Conservation (phyloP, 2,113 vertebrate genomes). For the Myiozetetes cayanensis region DNA sequence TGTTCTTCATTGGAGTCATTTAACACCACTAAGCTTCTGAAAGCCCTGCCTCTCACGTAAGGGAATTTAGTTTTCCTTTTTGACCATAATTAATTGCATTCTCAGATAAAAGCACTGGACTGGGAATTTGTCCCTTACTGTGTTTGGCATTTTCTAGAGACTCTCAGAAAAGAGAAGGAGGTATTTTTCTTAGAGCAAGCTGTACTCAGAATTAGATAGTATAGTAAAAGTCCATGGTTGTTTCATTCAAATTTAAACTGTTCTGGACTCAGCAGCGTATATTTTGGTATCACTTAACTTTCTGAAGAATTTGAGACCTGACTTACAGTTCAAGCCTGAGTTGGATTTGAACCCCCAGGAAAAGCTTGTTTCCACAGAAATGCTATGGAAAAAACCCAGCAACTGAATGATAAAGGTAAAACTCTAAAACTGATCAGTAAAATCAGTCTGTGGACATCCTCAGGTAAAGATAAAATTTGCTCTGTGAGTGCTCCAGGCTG, state of each 20-base stretch:
- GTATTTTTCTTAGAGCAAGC: neutral
- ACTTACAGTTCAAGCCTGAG: neutral
- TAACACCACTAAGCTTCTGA: neutral
- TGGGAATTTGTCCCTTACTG: neutral
- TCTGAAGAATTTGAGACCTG: neutral
- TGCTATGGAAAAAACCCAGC: neutral
- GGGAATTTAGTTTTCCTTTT: neutral
- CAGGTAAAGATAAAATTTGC: neutral
- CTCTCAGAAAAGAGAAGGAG: neutral
- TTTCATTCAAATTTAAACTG: neutral
- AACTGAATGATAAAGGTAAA: neutral
- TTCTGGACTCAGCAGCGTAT: neutral
- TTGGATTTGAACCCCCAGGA: neutral
- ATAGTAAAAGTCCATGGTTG: neutral
- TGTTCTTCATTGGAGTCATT: neutral
- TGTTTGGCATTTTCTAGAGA: neutral
- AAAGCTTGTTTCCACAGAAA: neutral
- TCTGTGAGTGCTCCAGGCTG: accelerated
- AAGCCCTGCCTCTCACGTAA: neutral
- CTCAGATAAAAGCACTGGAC: neutral
- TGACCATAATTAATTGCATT: neutral
- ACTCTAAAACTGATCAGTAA: neutral
- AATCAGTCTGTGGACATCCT: neutral
- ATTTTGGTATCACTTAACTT: neutral
- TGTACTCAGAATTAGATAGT: neutral